A percentile compares a stretch with the other conserved stretches of the same genome.
Conservation (phyloP, 2,888 invertebrate genomes). For the Patella pellucida region DNA sequence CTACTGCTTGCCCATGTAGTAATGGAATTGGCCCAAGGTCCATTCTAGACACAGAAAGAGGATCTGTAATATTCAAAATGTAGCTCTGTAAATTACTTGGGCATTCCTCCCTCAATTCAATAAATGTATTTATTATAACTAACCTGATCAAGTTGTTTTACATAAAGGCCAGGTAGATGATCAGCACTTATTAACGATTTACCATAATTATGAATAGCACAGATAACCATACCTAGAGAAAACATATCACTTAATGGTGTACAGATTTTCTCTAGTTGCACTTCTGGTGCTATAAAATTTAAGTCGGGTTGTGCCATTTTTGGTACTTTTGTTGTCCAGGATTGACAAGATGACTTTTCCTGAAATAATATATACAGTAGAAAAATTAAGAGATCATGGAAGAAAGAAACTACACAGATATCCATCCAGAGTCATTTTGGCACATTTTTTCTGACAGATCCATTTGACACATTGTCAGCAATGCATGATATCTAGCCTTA, state of each 20-base stretch:
- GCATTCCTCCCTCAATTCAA: no score
- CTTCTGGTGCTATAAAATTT: conserved; percentile 95
- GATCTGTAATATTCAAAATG: no score
- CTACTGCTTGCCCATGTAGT: no score
- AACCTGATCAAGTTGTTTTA: conserved; percentile 92
- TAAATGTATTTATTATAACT: conserved; percentile 51
- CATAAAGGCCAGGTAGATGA: conserved; percentile 88
- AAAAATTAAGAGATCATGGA: background rate
- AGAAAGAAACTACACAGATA: background rate
- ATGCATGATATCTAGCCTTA: no score
- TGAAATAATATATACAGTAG: conserved; percentile 71
- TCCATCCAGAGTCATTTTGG: no score
- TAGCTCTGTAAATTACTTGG: no score
- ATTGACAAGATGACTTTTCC: conserved; percentile 84
- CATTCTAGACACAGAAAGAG: no score
- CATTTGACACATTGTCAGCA: no score
- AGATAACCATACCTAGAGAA: conserved; percentile 93
- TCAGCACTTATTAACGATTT: conserved; percentile 90
- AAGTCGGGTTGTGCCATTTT: conserved; percentile 95
- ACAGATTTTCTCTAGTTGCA: conserved; percentile 78
- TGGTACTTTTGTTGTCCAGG: conserved; percentile 91
- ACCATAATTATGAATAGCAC: conserved; percentile 92
- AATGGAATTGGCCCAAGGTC: no score
- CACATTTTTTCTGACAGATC: no score
- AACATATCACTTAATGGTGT: conserved; percentile 96